These are phyloP conservation scores for Oikopleura albicans DNA, from an alignment of 23 tunicate species.

Conservation along the genomic window DNA sequence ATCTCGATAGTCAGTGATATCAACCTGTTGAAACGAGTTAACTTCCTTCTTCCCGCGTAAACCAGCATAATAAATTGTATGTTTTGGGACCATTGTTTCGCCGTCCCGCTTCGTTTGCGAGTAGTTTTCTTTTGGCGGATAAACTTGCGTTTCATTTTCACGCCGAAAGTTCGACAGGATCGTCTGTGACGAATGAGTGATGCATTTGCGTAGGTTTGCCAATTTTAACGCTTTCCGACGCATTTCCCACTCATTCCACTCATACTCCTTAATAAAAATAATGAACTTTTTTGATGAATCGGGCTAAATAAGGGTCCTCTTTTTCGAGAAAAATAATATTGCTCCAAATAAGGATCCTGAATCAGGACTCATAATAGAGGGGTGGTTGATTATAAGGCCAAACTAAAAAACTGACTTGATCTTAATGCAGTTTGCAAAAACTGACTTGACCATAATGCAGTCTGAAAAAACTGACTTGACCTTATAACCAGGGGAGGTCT, in stretches of 20 bases:
- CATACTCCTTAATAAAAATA: constrained; percentile 82
- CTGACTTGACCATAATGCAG: too few species aligned
- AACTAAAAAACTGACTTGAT: too few species aligned
- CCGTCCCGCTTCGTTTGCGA: constrained; percentile 56
- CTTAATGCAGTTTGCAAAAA: too few species aligned
- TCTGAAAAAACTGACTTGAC: too few species aligned
- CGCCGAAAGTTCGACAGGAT: constrained; percentile 54
- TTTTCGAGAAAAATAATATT: too few species aligned
- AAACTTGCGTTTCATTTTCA: constrained; percentile 76
- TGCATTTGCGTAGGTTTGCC: constrained; percentile 61
- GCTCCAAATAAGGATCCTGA: too few species aligned
- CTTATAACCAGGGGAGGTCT: too few species aligned
- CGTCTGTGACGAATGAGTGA: constrained; percentile 61
- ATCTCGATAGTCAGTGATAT: neutral
- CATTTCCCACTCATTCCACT: constrained; percentile 98
- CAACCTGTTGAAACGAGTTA: neutral
- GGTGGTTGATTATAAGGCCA: too few species aligned
- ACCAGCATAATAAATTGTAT: neutral
- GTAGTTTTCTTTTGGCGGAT: constrained; percentile 54
- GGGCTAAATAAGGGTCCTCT: too few species aligned
- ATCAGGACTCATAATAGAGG: too few species aligned
- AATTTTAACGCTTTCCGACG: constrained; percentile 44
- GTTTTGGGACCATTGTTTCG: constrained; percentile 52
- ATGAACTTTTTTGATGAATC: too few species aligned
- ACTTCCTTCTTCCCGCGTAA: neutral